A percentile compares a stretch with the other conserved stretches of the same genome.
phyloP scores from a whole-genome alignment of 1,140 invertebrate species.

The Fopius arisanus region DNA sequence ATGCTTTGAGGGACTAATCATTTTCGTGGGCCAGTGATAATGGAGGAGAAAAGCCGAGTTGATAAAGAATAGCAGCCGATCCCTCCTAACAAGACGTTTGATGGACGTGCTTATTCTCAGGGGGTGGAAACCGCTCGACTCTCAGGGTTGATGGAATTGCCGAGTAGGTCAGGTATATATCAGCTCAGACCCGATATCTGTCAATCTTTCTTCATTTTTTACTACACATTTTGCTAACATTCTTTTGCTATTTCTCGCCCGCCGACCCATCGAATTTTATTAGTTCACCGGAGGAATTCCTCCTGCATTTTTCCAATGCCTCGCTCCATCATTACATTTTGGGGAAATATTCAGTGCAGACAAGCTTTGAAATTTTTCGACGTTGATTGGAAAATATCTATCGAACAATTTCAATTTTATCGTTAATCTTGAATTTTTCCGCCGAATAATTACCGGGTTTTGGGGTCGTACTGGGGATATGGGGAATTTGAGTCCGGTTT shows the following conservation, averaged over 20 bases:
- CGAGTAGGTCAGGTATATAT: conserved; percentile 43
- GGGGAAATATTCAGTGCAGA: too few relatives aligned
- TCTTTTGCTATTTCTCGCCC: not conserved
- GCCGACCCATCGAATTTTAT: too few relatives aligned
- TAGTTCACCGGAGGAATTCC: too few relatives aligned
- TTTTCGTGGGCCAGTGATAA: not conserved
- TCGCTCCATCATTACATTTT: too few relatives aligned
- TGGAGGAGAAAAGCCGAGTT: not conserved
- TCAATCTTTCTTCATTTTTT: not conserved
- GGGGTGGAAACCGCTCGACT: conserved; percentile 40
- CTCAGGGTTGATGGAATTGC: conserved; percentile 47
- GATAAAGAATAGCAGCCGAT: conserved; percentile 34
- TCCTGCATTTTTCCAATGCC: too few relatives aligned
- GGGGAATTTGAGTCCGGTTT: too few relatives aligned
- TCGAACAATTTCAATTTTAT: too few relatives aligned
- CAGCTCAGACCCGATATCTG: not conserved
- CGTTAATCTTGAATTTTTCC: too few relatives aligned
- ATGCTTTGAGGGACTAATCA: not conserved
- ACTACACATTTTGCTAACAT: not conserved
- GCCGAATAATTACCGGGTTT: too few relatives aligned
- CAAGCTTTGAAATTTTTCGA: too few relatives aligned
- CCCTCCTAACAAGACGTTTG: conserved; percentile 60
- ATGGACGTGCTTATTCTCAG: conserved; percentile 60
- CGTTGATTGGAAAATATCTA: too few relatives aligned
- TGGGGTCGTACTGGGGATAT: conserved; percentile 8